Conservation (phyloP, 2,888 invertebrate genomes). For the Villa cingulata region DNA sequence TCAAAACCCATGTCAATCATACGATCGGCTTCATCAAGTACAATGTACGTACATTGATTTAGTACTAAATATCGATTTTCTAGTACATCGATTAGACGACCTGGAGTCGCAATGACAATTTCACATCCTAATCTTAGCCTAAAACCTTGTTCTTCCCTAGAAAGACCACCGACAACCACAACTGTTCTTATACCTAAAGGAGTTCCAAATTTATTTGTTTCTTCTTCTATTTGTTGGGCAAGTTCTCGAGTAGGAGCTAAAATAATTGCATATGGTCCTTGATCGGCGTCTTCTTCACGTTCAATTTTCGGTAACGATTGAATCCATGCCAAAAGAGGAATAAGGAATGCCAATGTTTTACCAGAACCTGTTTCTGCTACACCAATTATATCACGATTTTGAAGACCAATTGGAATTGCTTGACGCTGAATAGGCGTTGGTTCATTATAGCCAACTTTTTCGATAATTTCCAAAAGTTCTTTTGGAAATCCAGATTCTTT, state of each 20-base stretch:
- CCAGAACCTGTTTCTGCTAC: constrained; percentile 99
- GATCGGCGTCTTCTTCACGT: constrained; percentile 76
- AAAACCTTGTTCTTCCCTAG: constrained; percentile 97
- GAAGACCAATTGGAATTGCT: constrained; percentile 95
- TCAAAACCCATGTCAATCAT: constrained; percentile 99
- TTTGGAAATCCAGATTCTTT: constrained; percentile 80
- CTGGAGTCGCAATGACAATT: constrained; percentile 98
- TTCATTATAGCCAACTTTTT: constrained; percentile 90
- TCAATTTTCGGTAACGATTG: constrained; percentile 94
- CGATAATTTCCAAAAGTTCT: constrained; percentile 87
- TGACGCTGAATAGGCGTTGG: constrained; percentile 98
- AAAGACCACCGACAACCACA: constrained; percentile 95
- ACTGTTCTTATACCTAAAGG: constrained; percentile 87
- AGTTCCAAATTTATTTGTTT: constrained; percentile 92
- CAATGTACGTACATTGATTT: constrained; percentile 96
- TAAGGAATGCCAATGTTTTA: constrained; percentile 95
- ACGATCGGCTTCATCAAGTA: constrained; percentile 90
- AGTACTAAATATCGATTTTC: constrained; percentile 96
- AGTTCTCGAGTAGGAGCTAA: constrained; percentile 98
- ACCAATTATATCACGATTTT: constrained; percentile 94
- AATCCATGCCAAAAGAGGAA: constrained; percentile 95
- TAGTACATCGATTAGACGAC: constrained; percentile 95
- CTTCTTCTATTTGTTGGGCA: constrained; percentile 99
- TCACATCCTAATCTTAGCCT: constrained; percentile 93
- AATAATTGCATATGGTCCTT: constrained; percentile 98